phyloP scores from a whole-genome alignment of 2,113 vertebrate species.

The Pantherophis guttatus region DNA sequence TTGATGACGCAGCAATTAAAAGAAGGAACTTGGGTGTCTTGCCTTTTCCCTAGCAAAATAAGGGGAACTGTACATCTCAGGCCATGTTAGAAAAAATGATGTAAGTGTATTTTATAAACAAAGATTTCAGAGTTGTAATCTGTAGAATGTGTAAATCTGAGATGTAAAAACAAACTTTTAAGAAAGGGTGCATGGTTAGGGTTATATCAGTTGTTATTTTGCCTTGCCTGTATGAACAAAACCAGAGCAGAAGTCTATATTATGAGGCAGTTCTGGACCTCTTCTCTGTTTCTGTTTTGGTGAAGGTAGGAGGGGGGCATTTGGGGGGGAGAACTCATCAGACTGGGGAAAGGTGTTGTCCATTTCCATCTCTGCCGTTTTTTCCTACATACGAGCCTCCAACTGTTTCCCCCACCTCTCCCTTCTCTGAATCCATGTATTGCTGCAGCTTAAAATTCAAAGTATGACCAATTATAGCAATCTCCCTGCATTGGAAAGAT shows the following conservation, averaged over 20 bases:
- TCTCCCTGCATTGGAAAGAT: not conserved
- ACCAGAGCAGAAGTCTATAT: not conserved
- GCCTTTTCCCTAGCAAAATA: not conserved
- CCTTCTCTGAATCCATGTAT: not conserved
- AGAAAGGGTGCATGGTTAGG: not conserved
- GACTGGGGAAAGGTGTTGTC: not conserved
- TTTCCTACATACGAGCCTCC: not conserved
- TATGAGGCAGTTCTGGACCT: not conserved
- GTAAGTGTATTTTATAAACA: conserved; percentile 7
- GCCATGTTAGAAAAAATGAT: not conserved
- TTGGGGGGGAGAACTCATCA: not conserved
- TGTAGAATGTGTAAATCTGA: conserved; percentile 2
- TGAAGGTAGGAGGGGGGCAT: not conserved
- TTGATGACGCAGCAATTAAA: not conserved
- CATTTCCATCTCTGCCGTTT: not conserved
- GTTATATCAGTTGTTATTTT: not conserved
- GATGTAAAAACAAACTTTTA: not conserved
- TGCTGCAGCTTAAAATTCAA: not conserved
- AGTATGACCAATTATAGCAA: not conserved
- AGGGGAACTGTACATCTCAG: not conserved
- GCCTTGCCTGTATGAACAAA: not conserved
- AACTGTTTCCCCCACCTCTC: not conserved
- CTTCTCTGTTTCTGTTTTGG: too few species aligned
- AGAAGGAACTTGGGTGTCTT: not conserved
- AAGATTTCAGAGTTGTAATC: not conserved